Evolutionary conservation across 2,113 vertebrate species (phyloP), one percentile per base, ranked within the genome.

Genomic region (Tor tambroides): DNA sequence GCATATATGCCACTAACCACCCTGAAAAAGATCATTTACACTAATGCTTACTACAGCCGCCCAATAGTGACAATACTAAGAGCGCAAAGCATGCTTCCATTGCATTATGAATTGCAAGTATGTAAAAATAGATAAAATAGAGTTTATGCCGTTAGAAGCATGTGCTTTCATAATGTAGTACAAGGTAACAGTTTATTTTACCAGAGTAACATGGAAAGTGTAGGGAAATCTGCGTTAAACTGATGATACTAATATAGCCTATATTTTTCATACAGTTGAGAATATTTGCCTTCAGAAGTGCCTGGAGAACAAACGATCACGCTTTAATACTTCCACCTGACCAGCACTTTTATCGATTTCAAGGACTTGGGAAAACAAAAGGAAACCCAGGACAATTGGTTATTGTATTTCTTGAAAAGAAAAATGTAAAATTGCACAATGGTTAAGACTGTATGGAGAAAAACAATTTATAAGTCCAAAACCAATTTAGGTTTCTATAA

Each of bases 401-500:
- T 35, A 28, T 28, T 46, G 35, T 46, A 69, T 41, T 46, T 78
- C 54, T 41, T 65, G 41, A 76, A 46, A 76, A 49, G 41, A 59
- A 21, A 71, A 85, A 26, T 49, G 76, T 56, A 79, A 35, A 63
- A 76, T 19, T 14, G 49, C 43, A 79, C 75, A 30, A 35, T 4
- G 1, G 17, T 41, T 32, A 28, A 28, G 35, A 77, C 59, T 65
- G 56, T 19, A 76, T 67, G 75, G 43, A 76, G 26, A 51, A 69
- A 78, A 87, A 59, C 75, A 80, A 84, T 49, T n/a, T 28, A 59
- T 19, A 59, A 12, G 26, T 59, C 49, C 14, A 49, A 84, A 84
- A 72, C 49, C 82, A 80, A 87, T 84, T 79, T 71, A 87, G 41
- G 61, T 84, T 83, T 54, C 54, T 21, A 26, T 46, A n/a, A 43